These are phyloP conservation scores for Spodoptera littoralis DNA, from an alignment of 2,888 invertebrate genomes.

Conservation along the genomic window DNA sequence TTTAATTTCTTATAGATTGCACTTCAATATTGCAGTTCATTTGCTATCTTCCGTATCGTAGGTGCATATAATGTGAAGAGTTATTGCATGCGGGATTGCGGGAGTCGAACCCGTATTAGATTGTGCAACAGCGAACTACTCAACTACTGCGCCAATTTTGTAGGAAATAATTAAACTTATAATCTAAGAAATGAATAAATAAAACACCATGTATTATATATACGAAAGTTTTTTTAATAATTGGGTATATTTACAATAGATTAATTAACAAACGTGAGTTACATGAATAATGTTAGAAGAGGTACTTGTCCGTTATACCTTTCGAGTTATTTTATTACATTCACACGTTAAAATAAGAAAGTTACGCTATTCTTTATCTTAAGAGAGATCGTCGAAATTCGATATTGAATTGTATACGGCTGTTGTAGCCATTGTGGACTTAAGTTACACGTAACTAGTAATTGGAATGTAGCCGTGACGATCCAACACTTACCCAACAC, in stretches of 20 bases:
- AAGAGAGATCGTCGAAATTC: slow-evolving; percentile 70
- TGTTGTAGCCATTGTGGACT: slow-evolving; percentile 27
- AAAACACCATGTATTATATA: slow-evolving; percentile 73
- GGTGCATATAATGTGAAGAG: too few species aligned
- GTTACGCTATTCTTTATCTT: slow-evolving; percentile 64
- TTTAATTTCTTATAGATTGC: too few species aligned
- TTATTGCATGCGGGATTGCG: too few species aligned
- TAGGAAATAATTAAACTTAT: too few species aligned
- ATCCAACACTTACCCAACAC: slow-evolving; percentile 53
- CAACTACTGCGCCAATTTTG: too few species aligned
- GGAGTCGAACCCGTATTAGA: too few species aligned
- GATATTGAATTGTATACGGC: slow-evolving; percentile 54
- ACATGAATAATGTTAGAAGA: slow-evolving; percentile 82
- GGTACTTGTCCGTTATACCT: slow-evolving; percentile 69
- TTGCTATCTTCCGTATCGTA: too few species aligned
- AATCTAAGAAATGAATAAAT: slow-evolving; percentile 49
- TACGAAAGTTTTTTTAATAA: slow-evolving; percentile 88
- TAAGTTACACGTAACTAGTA: slow-evolving; percentile 53
- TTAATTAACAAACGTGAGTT: slow-evolving; percentile 88
- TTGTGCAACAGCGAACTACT: too few species aligned
- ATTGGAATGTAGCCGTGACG: slow-evolving; percentile 71
- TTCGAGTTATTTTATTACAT: slow-evolving; percentile 68
- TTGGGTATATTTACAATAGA: slow-evolving; percentile 88
- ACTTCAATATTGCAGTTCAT: too few species aligned
- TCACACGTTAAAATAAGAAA: slow-evolving; percentile 75